Conservation (phyloP, 2,797 vertebrate species). For the Acanthornis magna region DNA sequence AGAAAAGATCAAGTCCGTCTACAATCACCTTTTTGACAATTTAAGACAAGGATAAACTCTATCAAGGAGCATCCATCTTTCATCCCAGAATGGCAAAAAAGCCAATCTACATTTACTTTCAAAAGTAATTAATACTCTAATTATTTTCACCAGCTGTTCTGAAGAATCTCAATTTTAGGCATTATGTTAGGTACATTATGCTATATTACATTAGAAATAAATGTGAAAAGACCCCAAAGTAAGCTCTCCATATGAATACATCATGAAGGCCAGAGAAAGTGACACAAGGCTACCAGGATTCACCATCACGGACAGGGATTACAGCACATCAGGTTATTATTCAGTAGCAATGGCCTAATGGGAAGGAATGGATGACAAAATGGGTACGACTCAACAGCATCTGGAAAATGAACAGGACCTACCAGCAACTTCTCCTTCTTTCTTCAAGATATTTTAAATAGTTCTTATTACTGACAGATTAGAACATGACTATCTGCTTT, state of each 20-base stretch:
- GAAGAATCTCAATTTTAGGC: not conserved
- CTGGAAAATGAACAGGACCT: not conserved
- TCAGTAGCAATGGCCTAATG: not conserved
- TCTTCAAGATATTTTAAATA: not conserved
- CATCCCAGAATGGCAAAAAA: not conserved
- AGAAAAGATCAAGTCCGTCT: not conserved
- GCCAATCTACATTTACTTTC: rapidly evolving
- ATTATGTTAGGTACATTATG: not conserved
- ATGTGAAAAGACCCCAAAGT: not conserved
- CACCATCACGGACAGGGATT: not conserved
- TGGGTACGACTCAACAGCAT: not conserved
- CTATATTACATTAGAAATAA: not conserved
- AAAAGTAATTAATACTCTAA: not conserved
- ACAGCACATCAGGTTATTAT: not conserved
- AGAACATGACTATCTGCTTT: not conserved
- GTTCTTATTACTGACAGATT: not conserved
- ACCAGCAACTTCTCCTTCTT: not conserved
- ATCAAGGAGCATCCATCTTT: not conserved
- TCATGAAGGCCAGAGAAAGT: not conserved
- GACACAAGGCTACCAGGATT: not conserved
- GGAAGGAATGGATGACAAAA: not conserved
- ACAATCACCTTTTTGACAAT: not conserved
- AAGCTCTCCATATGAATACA: not conserved
- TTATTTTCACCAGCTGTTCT: not conserved
- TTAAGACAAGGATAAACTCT: not conserved